A percentile compares a stretch with the other conserved stretches of the same genome.
phyloP scores from a whole-genome alignment of 2,888 invertebrate species.

The Lochmaea crataegi region DNA sequence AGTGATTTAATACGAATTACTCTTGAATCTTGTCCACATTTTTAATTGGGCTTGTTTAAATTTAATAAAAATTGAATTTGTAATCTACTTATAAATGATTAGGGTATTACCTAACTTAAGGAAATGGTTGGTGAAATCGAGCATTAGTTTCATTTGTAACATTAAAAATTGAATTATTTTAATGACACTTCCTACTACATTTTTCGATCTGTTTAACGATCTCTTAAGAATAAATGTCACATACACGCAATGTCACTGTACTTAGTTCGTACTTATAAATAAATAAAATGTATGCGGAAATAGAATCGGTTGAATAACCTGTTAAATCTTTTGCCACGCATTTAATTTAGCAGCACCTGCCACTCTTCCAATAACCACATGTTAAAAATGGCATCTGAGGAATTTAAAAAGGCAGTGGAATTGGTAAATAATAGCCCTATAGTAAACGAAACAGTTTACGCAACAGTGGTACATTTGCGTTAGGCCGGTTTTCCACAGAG shows the following conservation, averaged over 20 bases:
- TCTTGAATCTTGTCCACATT: too few relatives aligned
- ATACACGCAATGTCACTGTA: slow-evolving; percentile 17
- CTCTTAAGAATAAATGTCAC: background rate
- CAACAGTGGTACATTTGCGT: background rate
- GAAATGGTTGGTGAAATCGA: too few relatives aligned
- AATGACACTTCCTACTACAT: background rate
- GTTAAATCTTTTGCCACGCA: slow-evolving; percentile 33
- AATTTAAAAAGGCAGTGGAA: slow-evolving; percentile 32
- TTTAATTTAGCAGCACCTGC: slow-evolving; percentile 36
- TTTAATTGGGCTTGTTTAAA: background rate
- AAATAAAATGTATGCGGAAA: slow-evolving; percentile 41
- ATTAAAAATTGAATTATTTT: background rate
- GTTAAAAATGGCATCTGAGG: slow-evolving; percentile 33
- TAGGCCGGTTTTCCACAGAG: too few relatives aligned
- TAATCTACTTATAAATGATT: too few relatives aligned
- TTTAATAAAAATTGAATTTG: background rate
- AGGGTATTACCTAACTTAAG: too few relatives aligned
- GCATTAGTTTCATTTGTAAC: too few relatives aligned
- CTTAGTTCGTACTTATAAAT: slow-evolving; percentile 14
- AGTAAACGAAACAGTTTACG: background rate
- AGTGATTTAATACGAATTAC: too few relatives aligned
- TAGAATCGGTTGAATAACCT: slow-evolving; percentile 44
- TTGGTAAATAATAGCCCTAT: slow-evolving; percentile 16
- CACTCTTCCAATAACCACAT: slow-evolving; percentile 34
- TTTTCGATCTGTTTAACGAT: background rate